Base-by-base conservation (phyloP, 1,140 invertebrate genomes). In the Lordiphosa mommai region DNA sequence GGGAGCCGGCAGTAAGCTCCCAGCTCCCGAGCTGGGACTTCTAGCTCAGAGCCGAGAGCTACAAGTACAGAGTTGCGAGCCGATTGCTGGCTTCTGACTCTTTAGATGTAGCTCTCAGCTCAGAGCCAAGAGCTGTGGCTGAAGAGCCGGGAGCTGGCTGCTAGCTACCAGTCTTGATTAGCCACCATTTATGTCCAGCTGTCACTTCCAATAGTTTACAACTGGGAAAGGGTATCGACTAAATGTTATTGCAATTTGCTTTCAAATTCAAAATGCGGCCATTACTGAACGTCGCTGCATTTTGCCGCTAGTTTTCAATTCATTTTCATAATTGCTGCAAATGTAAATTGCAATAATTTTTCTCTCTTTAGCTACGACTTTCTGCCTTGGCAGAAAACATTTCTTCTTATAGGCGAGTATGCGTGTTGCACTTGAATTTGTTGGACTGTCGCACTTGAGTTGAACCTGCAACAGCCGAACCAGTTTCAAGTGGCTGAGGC, bases 321-420 rank as follows among this genome's bases (percentile, higher is more conserved):
- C 77, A 84, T 84, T 84, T 82, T 82, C 77, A 84, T 84, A 84
- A 84, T 84, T 84, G 68, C 72, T 72, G 68, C 77, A 84, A 84
- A 84, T 84, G 77, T 84, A 84, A 84, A 84, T 84, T 84, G 79
- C 77, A 84, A 84, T 72, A 67, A 72, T 68, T 57, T 67, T 61
- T 55, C 61, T 60, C 14, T 44, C 37, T 2, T n/a, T 17, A 47
- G 10, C 32, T 20, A 7, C 7, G 10, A 40, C 41, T 49, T 43
- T 46, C 33, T 51, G 48, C 3, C 40, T 43, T 43, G 40, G 10
- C 37, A 43, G 27, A 43, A 47, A 52, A 57, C 59, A 69, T 80
- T 72, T 70, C 51, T 71, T 61, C 20, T 23, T 37, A 7, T 37
- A 14, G 13, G 6, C 40, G 27, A 17, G 10, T 40, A 77, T 82